Conservation (phyloP, 1,140 invertebrate species). For the Tetranychus cinnabarinus region DNA sequence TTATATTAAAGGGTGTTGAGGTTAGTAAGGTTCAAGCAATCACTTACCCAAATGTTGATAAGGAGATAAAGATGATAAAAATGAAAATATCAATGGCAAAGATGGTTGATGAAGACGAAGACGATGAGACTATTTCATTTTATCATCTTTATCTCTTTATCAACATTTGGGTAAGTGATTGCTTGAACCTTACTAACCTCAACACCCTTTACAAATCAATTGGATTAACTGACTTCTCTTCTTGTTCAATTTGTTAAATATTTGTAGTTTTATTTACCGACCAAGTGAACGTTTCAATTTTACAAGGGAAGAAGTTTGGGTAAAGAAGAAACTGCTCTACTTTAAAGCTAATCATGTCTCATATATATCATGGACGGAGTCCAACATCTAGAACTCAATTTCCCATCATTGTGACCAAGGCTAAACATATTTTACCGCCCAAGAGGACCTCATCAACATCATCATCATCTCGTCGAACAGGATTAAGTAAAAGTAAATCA, state of each 20-base stretch:
- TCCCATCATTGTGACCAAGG: neutral
- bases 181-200: no score
- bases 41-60: no score
- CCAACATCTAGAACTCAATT: neutral
- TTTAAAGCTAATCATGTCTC: neutral
- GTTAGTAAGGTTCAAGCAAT: no score
- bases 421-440: neutral
- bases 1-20: neutral
- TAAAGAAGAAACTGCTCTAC: neutral
- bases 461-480: neutral
- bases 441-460: neutral
- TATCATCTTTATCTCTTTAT: no score
- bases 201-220: no score
- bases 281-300: neutral
- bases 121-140: no score
- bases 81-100: no score
- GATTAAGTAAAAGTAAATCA: neutral
- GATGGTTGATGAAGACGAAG: no score
- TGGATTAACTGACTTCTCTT: no score
- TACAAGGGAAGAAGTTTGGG: neutral
- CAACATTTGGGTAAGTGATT: no score
- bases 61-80: no score
- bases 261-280: neutral
- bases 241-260: no score
- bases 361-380: neutral